Percentiles rank a stretch among this genome's conserved stretches.
Evolutionary conservation across 2,113 vertebrate genomes (phyloP).

Genomic region (Ranitomeya variabilis): DNA sequence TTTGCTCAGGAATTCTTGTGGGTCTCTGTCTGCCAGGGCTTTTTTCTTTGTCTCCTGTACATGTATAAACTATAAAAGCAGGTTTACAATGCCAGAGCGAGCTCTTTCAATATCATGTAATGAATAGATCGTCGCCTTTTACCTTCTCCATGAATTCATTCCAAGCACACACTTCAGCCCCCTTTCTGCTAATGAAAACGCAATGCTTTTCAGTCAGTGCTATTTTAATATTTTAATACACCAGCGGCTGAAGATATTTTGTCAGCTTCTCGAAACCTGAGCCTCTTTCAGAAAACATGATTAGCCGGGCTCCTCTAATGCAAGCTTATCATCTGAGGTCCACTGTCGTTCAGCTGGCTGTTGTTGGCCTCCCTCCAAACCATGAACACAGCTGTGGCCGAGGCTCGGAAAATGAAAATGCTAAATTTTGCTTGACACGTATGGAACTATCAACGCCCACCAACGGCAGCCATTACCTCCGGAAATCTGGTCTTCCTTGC

Average conservation of each 20-base stretch:
- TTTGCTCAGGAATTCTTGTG: slow-evolving; percentile 32
- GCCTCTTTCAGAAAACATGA: slow-evolving; percentile 47
- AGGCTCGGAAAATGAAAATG: slow-evolving; percentile 45
- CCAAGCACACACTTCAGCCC: slow-evolving; percentile 34
- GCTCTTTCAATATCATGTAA: slow-evolving; percentile 42
- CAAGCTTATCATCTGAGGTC: slow-evolving; percentile 27
- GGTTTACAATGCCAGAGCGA: slow-evolving; percentile 11
- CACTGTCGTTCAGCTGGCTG: slow-evolving; percentile 32
- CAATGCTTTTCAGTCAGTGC: slow-evolving; percentile 16
- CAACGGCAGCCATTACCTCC: slow-evolving; percentile 39
- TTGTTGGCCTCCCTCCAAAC: slow-evolving; percentile 45
- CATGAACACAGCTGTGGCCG: slow-evolving; percentile 47
- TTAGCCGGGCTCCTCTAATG: slow-evolving; percentile 41
- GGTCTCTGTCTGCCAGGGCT: neutral
- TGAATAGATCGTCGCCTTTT: slow-evolving; percentile 45
- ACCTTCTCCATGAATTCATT: slow-evolving; percentile 36
- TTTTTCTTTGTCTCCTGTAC: neutral
- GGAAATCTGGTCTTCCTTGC: slow-evolving; percentile 36
- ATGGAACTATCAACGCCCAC: slow-evolving; percentile 51
- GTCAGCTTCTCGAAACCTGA: slow-evolving; percentile 51
- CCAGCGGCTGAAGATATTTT: slow-evolving; percentile 49
- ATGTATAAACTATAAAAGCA: slow-evolving; percentile 30
- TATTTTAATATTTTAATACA: slow-evolving; percentile 36
- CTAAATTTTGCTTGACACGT: slow-evolving; percentile 53
- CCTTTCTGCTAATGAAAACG: slow-evolving; percentile 30